These are phyloP conservation scores for Andrena flavipes DNA, from an alignment of 2,888 invertebrate species.

Conservation along the genomic window DNA sequence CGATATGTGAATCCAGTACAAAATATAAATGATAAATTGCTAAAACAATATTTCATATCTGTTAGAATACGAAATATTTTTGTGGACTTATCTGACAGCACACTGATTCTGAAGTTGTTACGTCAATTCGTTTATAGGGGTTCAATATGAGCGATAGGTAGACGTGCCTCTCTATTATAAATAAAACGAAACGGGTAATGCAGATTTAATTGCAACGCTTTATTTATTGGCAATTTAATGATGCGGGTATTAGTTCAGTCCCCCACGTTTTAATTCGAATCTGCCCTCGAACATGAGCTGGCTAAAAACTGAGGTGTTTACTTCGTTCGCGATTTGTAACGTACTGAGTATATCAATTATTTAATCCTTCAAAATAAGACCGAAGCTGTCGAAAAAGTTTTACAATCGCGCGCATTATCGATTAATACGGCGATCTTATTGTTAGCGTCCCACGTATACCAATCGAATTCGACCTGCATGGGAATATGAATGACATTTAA, in stretches of 20 bases:
- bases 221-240: background rate
- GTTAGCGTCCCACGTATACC: background rate
- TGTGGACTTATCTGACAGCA: background rate
- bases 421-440: conserved; percentile 14
- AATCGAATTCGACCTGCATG: background rate
- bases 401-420: background rate
- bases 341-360: no score
- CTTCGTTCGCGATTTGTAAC: background rate
- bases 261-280: background rate
- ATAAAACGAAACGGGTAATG: conserved; percentile 1
- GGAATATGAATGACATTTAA: conserved; percentile 36
- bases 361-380: background rate
- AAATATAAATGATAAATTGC: background rate
- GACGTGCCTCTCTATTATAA: background rate
- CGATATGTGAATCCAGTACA: background rate
- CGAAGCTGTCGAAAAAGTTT: background rate
- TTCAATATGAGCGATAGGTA: background rate
- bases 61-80: background rate
- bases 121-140: background rate
- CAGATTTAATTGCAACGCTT: background rate
- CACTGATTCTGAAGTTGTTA: background rate
- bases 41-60: background rate
- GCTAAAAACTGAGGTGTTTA: background rate
- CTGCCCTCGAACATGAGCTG: background rate
- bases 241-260: background rate